Evolutionary conservation across 2,797 vertebrate genomes (phyloP), one percentile per base, ranked within the genome.

Genomic region (Pipistrellus nathusii): DNA sequence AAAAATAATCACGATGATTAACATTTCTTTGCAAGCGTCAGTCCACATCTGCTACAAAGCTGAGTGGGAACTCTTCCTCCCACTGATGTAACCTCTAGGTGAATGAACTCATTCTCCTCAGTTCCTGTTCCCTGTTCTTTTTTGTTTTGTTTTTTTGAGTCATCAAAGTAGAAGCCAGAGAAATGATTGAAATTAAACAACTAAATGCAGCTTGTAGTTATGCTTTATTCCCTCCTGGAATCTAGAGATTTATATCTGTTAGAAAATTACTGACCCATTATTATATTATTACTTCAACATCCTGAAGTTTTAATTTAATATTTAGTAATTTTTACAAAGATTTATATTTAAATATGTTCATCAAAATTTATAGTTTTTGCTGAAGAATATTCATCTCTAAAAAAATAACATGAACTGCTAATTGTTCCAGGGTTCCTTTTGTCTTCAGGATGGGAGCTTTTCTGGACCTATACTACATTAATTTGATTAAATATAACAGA

Each of bases 21-120:
- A 90, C 3, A 27, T 78, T 32, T 92, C 82, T 96, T 92, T 86
- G 30, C 14, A 75, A 83, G 87, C 5, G 0, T 94, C 88, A 64
- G 76, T 46, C 32, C 85, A 93, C 93, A 96, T 95, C 85, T 96
- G 94, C 75, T 83, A 9, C 32, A 30, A 35, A 64, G 89, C 57
- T 62, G 89, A 89, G 76, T 73, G 80, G 59, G 51, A 66, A 2
- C 30, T 41, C 78, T 64, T 14, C 10, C 75, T 76, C 93, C 88
- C 82, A 68, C 92, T 27, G 51, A 21, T 12, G 41, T n/a, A 64
- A 81, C 75, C 90, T 85, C 48, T 9, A n/a, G 78, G 71, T 44
- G 64, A 75, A 38, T 59, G 82, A 72, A 55, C 85, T 91, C 80
- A 85, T 76, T 71, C 53, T 48, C 23, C 21, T 64, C 64, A 72